Base-by-base conservation (phyloP, 2,888 invertebrate species). In the Endomychus coccineus region DNA sequence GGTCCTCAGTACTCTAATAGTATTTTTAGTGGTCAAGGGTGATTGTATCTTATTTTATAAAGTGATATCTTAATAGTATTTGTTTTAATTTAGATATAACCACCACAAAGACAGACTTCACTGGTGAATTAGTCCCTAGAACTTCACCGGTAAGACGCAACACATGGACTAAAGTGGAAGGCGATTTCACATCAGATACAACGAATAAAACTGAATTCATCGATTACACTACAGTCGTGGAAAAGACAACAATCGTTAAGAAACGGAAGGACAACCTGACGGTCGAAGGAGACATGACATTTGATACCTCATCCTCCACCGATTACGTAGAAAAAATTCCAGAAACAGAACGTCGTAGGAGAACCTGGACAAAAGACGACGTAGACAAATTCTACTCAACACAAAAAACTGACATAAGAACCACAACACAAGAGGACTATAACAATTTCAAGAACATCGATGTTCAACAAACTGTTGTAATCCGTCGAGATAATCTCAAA, bases 91-190 rank as follows among this genome's bases (percentile, higher is more conserved):
- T 62, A 83, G 83, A 78, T 64, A 70, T 74, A 38, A 83, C 83
- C 39, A 84, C 83, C 32, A 72, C 75, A 33, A 77, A 78, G 51
- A 65, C 73, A 42, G 81, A 79, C 56, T 84, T 77, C 60, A 80
- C 80, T 45, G 75, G 78, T n/a, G 74, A 77, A 59, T 70, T 74
- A 45, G 70, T 73, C 3, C 78, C 80, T 56, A 70, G 78, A 51
- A 72, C 78, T 25, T 75, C 70, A 55, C 75, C 79, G 39, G 75
- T 81, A 29, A 70, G 84, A 48, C 73, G 83, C 34, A 82, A 83
- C 53, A 85, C 84, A 1, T 84, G 78, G 71, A 84, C 84, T 0
- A 84, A 84, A 61, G 67, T 82, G 27, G 83, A 82, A 64, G 83
- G 83, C 16, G 83, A 83, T 36, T 77, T 83, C 63, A 71, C 64